Conservation (phyloP, 2,797 vertebrate species). For the Australoheros facetus region DNA sequence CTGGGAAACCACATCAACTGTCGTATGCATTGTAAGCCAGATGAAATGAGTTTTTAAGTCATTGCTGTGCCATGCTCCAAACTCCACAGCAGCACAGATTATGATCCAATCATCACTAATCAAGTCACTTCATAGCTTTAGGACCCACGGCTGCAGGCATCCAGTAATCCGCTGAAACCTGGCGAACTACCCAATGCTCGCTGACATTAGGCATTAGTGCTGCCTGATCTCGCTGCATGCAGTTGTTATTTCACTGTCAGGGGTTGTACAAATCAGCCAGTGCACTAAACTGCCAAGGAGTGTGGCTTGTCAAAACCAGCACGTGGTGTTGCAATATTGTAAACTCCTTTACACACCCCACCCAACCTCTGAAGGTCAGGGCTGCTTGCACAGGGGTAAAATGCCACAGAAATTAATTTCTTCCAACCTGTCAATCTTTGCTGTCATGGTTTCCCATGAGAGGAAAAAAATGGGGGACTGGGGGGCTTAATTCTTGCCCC, state of each 20-base stretch:
- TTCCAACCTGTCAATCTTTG: constrained; percentile 69
- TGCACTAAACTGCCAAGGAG: constrained; percentile 20
- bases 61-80: constrained; percentile 16
- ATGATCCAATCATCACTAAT: constrained; percentile 54
- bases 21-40: neutral
- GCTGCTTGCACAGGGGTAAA: constrained; percentile 65
- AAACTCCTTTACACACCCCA: constrained; percentile 53
- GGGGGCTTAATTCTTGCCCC: constrained; percentile 30
- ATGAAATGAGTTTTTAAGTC: constrained; percentile 17
- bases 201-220: constrained; percentile 13
- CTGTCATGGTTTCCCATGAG: constrained; percentile 59
- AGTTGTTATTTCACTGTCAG: constrained; percentile 34
- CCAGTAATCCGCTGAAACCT: constrained; percentile 18
- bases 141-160: constrained; percentile 15
- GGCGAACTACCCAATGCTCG: neutral
- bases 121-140: constrained; percentile 19
- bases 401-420: constrained; percentile 77
- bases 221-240: constrained; percentile 26
- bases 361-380: constrained; percentile 71
- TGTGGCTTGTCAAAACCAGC: constrained; percentile 19
- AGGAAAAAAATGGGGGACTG: constrained; percentile 21
- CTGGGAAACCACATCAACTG: constrained; percentile 2
- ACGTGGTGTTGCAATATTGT: constrained; percentile 41
- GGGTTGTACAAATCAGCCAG: constrained; percentile 33
- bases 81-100: constrained; percentile 23